Evolutionary conservation across 2,113 vertebrate genomes (phyloP).

Genomic region (Nansenia antarctica): DNA sequence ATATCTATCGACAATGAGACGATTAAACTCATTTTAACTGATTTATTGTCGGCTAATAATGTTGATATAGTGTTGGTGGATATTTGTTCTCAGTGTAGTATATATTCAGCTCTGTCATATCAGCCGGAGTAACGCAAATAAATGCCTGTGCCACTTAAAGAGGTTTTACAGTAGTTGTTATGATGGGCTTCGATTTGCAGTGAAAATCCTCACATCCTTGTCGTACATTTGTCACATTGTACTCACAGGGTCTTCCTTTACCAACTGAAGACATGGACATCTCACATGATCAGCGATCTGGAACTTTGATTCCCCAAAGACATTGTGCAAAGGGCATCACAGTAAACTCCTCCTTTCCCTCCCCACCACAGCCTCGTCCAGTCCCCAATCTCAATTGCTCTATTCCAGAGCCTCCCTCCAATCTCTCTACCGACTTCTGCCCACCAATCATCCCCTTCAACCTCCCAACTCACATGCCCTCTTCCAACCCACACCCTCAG

Average conservation of each 20-base stretch:
- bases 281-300: conserved; percentile 75
- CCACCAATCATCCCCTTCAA: not conserved
- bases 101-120: too few species aligned
- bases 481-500: conserved; percentile 25
- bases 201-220: too few species aligned
- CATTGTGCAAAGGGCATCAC: conserved; percentile 4
- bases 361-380: conserved; percentile 3
- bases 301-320: conserved; percentile 66
- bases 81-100: too few species aligned
- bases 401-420: conserved; percentile 11
- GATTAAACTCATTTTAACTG: too few species aligned
- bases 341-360: not conserved
- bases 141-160: too few species aligned
- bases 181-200: too few species aligned
- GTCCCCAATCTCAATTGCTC: conserved; percentile 23
- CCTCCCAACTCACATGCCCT: not conserved
- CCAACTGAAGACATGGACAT: conserved; percentile 82
- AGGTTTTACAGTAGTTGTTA: too few species aligned
- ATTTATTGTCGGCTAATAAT: too few species aligned
- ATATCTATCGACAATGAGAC: too few species aligned
- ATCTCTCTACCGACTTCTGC: not conserved
- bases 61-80: too few species aligned
- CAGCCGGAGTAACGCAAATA: too few species aligned
- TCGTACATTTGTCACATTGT: not conserved
- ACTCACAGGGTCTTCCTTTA: conserved; percentile 75